Evolutionary conservation across 2,797 vertebrate species (phyloP).

Genomic region (Aplochiton taeniatus): DNA sequence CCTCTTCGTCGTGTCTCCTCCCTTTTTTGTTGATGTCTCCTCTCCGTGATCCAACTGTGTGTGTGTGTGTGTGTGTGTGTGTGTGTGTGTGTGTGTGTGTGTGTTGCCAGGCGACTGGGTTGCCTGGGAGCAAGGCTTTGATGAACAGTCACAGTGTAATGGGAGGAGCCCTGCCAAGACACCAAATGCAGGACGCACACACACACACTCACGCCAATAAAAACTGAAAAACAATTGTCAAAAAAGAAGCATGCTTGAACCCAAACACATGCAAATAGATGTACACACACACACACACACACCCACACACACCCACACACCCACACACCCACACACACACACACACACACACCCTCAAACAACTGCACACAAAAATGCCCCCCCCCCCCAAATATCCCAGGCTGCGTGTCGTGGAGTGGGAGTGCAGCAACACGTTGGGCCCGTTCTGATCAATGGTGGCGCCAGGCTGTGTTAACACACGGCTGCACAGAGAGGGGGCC

Average conservation of each 20-base stretch:
- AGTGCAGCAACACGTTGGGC: not conserved
- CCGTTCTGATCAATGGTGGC: not conserved
- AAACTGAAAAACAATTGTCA: too few relatives aligned
- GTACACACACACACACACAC: not conserved
- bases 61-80: slow-evolving; percentile 51
- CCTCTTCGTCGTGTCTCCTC: slow-evolving; percentile 40
- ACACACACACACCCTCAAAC: not conserved
- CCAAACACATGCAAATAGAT: not conserved
- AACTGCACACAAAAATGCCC: slow-evolving; percentile 6
- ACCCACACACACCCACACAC: slow-evolving; percentile 2
- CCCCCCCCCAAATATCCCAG: too few relatives aligned
- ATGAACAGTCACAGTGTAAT: slow-evolving; percentile 68
- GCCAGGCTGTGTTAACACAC: not conserved
- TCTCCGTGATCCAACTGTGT: slow-evolving; percentile 45
- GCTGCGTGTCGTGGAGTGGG: too few relatives aligned
- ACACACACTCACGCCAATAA: not conserved
- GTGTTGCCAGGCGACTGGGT: slow-evolving; percentile 79
- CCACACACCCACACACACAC: not conserved
- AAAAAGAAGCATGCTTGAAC: not conserved
- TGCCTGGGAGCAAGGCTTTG: slow-evolving; percentile 73
- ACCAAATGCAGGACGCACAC: slow-evolving; percentile 22
- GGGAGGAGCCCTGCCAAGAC: slow-evolving; percentile 50
- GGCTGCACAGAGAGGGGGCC: not conserved
- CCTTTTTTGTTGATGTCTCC: slow-evolving; percentile 53
- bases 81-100: slow-evolving; percentile 59